A percentile compares a stretch with the other conserved stretches of the same genome.
phyloP scores from a whole-genome alignment of 1,140 invertebrate genomes.

The Octopus sinensis region DNA sequence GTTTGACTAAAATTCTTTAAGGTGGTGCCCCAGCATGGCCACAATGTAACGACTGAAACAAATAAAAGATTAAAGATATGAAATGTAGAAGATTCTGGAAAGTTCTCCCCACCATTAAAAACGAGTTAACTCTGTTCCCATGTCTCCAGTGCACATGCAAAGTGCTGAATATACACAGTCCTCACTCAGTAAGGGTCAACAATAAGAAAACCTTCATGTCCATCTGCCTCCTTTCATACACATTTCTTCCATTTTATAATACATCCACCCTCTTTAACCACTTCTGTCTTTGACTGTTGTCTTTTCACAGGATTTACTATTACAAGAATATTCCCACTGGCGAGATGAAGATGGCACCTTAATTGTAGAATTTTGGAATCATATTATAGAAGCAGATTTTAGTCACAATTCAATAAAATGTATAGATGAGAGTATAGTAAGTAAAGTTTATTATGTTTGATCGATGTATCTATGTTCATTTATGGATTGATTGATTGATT shows the following conservation, averaged over 20 bases:
- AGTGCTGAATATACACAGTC: not conserved
- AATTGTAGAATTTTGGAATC: slow-evolving; percentile 63
- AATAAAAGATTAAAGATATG: too few species aligned
- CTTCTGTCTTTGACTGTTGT: not conserved
- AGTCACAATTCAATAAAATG: slow-evolving; percentile 74
- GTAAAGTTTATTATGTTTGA: slow-evolving; percentile 17
- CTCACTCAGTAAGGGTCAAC: not conserved
- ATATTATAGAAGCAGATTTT: slow-evolving; percentile 70
- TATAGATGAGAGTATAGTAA: slow-evolving; percentile 74
- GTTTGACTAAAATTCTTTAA: too few species aligned
- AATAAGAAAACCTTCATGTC: not conserved
- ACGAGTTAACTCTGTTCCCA: not conserved
- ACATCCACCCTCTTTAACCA: too few species aligned
- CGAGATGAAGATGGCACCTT: slow-evolving; percentile 47
- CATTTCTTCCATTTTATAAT: not conserved
- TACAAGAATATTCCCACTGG: slow-evolving; percentile 73
- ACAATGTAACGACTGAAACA: too few species aligned
- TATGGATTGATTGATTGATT: too few species aligned
- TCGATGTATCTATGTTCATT: too few species aligned
- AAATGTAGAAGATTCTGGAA: too few species aligned
- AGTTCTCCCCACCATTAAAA: not conserved
- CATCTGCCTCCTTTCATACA: not conserved
- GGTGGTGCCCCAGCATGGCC: too few species aligned
- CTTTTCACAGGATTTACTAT: slow-evolving; percentile 64
- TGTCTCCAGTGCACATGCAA: not conserved